Evolutionary conservation across 2,113 vertebrate species (phyloP), one percentile per base, ranked within the genome.

Genomic region (Silurus glanis): DNA sequence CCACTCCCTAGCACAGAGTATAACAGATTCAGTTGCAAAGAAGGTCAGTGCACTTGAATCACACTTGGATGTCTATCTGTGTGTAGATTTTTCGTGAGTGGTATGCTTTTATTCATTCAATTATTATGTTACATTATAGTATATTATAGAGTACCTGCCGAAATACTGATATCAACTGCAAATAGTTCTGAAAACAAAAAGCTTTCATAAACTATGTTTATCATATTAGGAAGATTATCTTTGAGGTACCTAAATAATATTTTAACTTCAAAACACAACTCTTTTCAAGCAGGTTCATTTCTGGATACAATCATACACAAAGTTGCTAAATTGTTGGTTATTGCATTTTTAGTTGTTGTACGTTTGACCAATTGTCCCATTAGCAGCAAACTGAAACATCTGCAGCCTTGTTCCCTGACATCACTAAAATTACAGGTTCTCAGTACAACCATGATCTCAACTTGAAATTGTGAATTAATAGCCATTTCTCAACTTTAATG

Each of bases 361-460:
- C 64, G 19, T 69, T 23, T 47, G 67, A 81, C 25, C 21, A 78
- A 61, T 64, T 80, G 55, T 67, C 78, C 76, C 66, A 80, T 81
- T 79, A 80, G 37, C 69, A 51, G 19, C 49, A 69, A 13, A 82
- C 56, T 66, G 74, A 56, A 87, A 87, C n/a, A 76, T 58, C 81
- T 67, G 53, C 55, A 75, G 83, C 74, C 75, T 85, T 87, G 79
- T 87, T 79, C 25, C 72, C 72, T 62, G 17, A 66, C 61, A 84
- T 80, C 81, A 61, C 62, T 47, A 8, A 83, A 82, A 87, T 76
- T 87, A 67, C 19, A 67, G n/a, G 45, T 25, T 16, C 28, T 85
- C 55, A 79, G 69, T 56, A 64, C 71, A 83, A 64, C 47, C n/a
- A 51, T 86, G 78, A 89, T 78, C 82, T 89, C 89, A 88, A 80